Evolutionary conservation across 2,888 invertebrate species (phyloP).

Genomic region (Coecobrya sp.): DNA sequence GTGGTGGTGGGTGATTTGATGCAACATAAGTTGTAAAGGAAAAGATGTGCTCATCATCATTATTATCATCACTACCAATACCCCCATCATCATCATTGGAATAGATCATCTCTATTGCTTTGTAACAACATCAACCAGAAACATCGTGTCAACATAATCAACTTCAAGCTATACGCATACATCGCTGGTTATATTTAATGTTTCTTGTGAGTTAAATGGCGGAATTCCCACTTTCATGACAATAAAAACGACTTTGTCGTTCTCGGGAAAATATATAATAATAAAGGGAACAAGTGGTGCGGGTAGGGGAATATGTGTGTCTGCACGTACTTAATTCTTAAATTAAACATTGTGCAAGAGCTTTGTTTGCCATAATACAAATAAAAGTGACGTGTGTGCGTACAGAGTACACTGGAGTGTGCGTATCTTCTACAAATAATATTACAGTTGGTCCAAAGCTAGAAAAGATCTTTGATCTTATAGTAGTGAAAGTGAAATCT

Average conservation of each 20-base stretch:
- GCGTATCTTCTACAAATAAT: conserved; percentile 20
- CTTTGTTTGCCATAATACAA: conserved; percentile 49
- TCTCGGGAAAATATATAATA: conserved; percentile 46
- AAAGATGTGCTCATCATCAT: conserved; percentile 63
- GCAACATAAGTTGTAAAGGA: conserved; percentile 32
- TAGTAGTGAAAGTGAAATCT: neutral
- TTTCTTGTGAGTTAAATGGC: conserved; percentile 50
- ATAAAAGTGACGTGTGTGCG: conserved; percentile 49
- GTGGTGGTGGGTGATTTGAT: conserved; percentile 49
- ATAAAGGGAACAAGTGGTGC: neutral
- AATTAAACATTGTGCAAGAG: conserved; percentile 68
- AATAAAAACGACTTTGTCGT: conserved; percentile 58
- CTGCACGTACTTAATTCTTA: conserved; percentile 68
- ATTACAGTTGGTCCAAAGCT: neutral
- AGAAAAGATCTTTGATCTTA: neutral
- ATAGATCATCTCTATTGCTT: conserved; percentile 60
- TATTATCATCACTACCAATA: conserved; percentile 2
- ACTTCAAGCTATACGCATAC: conserved; percentile 28
- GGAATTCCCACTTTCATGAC: conserved; percentile 69
- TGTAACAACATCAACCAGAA: conserved; percentile 42
- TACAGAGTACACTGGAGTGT: neutral
- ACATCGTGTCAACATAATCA: conserved; percentile 66
- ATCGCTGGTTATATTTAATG: neutral
- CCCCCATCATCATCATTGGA: conserved; percentile 37
- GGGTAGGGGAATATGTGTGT: conserved; percentile 62